Conservation (phyloP, 1,140 invertebrate species). For the Cyclina sinensis region DNA sequence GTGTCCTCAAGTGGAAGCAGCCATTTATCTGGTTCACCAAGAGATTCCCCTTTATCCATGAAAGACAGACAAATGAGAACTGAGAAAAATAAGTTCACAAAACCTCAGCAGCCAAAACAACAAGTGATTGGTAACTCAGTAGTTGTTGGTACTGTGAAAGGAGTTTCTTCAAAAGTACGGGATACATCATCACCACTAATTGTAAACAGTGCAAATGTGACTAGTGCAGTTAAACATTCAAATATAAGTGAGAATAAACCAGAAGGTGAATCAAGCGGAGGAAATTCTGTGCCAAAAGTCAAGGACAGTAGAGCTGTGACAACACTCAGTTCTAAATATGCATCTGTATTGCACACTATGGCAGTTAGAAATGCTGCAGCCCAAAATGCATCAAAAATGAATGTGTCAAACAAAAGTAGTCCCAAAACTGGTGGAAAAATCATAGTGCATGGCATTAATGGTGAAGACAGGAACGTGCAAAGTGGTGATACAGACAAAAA, state of each 20-base stretch:
- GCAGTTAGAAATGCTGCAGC: slow-evolving; percentile 52
- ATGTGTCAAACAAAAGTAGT: slow-evolving; percentile 29
- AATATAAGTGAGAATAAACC: background rate
- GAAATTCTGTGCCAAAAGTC: slow-evolving; percentile 29
- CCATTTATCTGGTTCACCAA: slow-evolving; percentile 49
- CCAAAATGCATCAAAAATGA: slow-evolving; percentile 26
- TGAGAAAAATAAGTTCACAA: slow-evolving; percentile 6
- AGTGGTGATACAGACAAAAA: background rate
- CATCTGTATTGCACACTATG: slow-evolving; percentile 34
- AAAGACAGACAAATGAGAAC: slow-evolving; percentile 1
- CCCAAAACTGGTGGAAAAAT: slow-evolving; percentile 53
- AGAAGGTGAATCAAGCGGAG: background rate
- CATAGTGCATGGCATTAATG: slow-evolving; percentile 37
- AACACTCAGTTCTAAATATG: slow-evolving; percentile 26
- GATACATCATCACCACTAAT: background rate
- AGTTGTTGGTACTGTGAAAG: slow-evolving; percentile 16
- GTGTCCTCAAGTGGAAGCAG: slow-evolving; percentile 61
- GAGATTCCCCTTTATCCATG: slow-evolving; percentile 43
- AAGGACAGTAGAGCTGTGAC: slow-evolving; percentile 1
- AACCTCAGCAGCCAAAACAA: background rate
- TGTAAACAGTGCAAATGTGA: slow-evolving; percentile 29
- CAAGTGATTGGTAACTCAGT: slow-evolving; percentile 10
- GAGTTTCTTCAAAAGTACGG: slow-evolving; percentile 1
- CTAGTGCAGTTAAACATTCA: slow-evolving; percentile 7
- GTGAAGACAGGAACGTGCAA: background rate